phyloP scores from a whole-genome alignment of 2,888 invertebrate genomes.

The Lasioglossum morio region DNA sequence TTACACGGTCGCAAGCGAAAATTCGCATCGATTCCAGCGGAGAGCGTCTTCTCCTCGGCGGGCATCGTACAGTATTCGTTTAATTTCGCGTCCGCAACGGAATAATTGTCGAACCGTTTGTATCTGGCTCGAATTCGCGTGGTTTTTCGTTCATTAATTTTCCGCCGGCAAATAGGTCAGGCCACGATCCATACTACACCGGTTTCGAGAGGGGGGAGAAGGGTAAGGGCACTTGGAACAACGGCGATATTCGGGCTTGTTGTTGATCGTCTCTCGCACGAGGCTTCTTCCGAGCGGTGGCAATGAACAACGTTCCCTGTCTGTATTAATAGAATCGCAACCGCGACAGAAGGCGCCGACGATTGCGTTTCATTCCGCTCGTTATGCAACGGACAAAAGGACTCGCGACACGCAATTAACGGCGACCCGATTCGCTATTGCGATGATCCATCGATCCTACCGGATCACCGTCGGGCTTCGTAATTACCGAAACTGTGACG shows the following conservation, averaged over 20 bases:
- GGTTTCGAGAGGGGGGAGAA: background rate
- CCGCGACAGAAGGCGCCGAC: conserved; percentile 18
- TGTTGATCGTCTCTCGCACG: background rate
- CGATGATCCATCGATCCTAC: background rate
- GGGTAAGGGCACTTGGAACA: background rate
- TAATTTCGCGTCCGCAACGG: background rate
- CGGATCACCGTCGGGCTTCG: background rate
- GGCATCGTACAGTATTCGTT: background rate
- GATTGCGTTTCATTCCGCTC: conserved; percentile 19
- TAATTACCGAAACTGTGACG: background rate
- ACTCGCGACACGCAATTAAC: conserved; percentile 28
- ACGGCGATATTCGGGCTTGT: background rate
- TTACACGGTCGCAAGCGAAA: conserved; percentile 17
- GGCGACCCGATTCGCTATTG: background rate
- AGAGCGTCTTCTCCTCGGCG: conserved; percentile 26
- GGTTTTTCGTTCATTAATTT: background rate
- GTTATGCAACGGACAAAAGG: conserved; percentile 38
- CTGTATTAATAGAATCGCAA: conserved; percentile 23
- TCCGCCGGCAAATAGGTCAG: background rate
- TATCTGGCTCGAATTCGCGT: background rate
- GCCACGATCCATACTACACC: background rate
- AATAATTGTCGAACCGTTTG: background rate
- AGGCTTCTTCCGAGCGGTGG: background rate
- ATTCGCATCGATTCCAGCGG: conserved; percentile 53
- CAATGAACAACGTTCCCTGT: conserved; percentile 1